A percentile compares a stretch with the other conserved stretches of the same genome.
Conservation (phyloP, 2,113 vertebrate genomes). For the Callaeas wilsoni region DNA sequence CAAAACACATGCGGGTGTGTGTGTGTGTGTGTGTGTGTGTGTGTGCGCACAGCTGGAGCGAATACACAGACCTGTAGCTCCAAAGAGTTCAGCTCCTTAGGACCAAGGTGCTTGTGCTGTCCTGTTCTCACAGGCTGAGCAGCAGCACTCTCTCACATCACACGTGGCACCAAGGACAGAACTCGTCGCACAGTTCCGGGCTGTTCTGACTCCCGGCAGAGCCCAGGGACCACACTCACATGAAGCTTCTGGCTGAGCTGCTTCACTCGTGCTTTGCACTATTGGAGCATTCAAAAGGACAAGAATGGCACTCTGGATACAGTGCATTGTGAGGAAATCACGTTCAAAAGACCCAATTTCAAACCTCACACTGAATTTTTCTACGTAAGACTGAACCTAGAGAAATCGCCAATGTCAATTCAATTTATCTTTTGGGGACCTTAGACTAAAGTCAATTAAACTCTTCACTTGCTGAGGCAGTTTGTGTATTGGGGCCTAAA, state of each 20-base stretch:
- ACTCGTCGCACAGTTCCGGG: fast-evolving
- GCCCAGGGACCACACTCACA: neutral
- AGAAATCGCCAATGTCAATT: neutral
- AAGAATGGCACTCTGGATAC: neutral
- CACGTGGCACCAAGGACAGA: neutral
- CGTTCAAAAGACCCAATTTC: neutral
- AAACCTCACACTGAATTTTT: neutral
- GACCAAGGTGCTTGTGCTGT: neutral
- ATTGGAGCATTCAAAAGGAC: neutral
- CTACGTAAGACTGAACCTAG: neutral
- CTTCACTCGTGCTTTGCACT: fast-evolving
- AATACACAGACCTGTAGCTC: fast-evolving
- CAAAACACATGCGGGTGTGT: fast-evolving
- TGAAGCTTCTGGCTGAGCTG: neutral
- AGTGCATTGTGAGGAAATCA: neutral
- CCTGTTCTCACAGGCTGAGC: neutral
- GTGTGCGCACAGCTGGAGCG: fast-evolving
- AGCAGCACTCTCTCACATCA: neutral
- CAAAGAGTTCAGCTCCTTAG: fast-evolving
- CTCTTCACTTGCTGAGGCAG: neutral
- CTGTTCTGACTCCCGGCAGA: fast-evolving
- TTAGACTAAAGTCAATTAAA: neutral
- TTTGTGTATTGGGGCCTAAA: neutral
- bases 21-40: fast-evolving
- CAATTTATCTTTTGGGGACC: neutral